Evolutionary conservation across 2,797 vertebrate genomes (phyloP), one percentile per base, ranked within the genome.

Genomic region (Anas bernieri): DNA sequence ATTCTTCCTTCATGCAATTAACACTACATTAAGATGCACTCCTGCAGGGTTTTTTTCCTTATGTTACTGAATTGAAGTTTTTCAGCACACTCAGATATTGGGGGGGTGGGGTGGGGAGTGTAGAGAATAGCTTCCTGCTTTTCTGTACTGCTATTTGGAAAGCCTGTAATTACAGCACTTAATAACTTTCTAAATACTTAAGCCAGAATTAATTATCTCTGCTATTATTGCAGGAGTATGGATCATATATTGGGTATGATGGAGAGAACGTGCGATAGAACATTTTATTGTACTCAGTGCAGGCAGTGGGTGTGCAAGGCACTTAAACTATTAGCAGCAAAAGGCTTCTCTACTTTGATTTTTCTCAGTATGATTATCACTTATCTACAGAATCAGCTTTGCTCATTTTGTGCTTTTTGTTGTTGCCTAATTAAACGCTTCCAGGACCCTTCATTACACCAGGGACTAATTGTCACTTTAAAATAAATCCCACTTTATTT

Each of bases 181-280:
- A 83, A 69, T 93, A 92, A 94, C 86, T 93, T 93, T 85, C 92
- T 79, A 95, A 96, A 96, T 88, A 91, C 92, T 92, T 94, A 92
- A 94, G 78, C 78, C 78, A 91, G 94, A 95, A 96, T 96, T 96
- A 96, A 96, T 97, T 94, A 95, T 62, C 46, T 79, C 90, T 5
- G 59, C 73, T 93, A 94, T 94, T 92, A 93, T 52, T 90, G 86
- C 79, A 55, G 83, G 37, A 95, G 35, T 58, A 56, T 87, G 86
- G 93, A 95, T 96, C 90, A 93, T 87, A 85, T 7, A 52, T 59
- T 66, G 86, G 88, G 56, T 80, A 63, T 48, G 88, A 92, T n/a
- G 84, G 89, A 83, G 75, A 82, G 62, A 92, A 91, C 7, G 69
- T 72, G 81, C 66, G 84, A 87, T 48, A 33, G 92, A 96, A 95